phyloP scores from a whole-genome alignment of 2,113 vertebrate species.

The Geococcyx californianus region DNA sequence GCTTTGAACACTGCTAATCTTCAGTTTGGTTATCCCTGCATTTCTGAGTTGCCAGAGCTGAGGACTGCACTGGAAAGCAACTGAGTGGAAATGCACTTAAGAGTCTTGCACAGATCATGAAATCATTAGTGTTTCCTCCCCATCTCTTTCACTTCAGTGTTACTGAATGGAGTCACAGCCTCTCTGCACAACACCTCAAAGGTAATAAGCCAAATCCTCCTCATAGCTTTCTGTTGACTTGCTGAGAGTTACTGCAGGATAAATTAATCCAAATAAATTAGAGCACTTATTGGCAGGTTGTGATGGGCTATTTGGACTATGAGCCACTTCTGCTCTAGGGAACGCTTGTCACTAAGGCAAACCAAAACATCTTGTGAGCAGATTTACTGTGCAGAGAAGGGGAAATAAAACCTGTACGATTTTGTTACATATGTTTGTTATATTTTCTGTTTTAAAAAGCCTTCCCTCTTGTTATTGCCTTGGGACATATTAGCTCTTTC shows the following conservation, averaged over 20 bases:
- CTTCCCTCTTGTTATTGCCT: background rate
- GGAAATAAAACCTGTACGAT: background rate
- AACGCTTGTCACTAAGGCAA: background rate
- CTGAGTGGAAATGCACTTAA: background rate
- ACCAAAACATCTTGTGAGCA: background rate
- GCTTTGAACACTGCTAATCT: background rate
- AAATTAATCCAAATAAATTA: background rate
- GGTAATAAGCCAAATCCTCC: background rate
- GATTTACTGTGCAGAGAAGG: background rate
- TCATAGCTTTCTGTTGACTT: background rate
- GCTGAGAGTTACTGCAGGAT: background rate
- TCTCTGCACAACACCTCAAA: background rate
- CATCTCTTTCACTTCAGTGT: background rate
- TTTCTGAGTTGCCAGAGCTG: background rate
- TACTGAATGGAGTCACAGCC: background rate
- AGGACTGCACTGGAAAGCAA: background rate
- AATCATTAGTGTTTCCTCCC: background rate
- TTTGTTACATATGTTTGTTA: background rate
- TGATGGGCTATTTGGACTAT: background rate
- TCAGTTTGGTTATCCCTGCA: background rate
- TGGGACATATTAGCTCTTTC: background rate
- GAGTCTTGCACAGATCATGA: accelerated
- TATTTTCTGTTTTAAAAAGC: background rate
- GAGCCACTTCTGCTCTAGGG: background rate
- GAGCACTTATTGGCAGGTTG: background rate